These are phyloP conservation scores for Coluber constrictor DNA, from an alignment of 2,797 vertebrate genomes.

Conservation along the genomic window DNA sequence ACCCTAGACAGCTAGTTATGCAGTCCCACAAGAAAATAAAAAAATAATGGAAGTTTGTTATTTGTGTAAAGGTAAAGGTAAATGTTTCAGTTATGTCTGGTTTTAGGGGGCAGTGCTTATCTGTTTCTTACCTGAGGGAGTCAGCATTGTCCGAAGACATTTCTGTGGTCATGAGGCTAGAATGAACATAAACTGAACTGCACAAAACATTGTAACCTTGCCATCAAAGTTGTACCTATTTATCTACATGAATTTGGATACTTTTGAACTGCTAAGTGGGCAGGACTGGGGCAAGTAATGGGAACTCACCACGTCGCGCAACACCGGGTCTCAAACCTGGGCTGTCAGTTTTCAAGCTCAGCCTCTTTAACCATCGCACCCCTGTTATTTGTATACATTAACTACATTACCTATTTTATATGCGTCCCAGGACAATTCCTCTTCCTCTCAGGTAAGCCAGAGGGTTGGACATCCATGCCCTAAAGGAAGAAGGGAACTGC, in stretches of 20 bases:
- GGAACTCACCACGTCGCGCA: neutral
- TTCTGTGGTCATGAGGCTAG: neutral
- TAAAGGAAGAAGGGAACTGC: neutral
- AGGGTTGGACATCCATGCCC: neutral
- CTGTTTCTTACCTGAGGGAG: neutral
- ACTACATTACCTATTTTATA: neutral
- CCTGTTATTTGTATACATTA: neutral
- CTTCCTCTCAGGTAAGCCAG: neutral
- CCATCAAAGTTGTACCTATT: neutral
- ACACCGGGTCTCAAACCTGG: neutral
- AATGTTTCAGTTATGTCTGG: neutral
- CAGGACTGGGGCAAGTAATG: neutral
- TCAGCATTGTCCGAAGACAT: neutral
- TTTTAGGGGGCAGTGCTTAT: neutral
- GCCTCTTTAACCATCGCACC: neutral
- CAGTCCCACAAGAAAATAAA: neutral
- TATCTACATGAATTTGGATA: neutral
- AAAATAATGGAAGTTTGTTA: neutral
- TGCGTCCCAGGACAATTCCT: neutral
- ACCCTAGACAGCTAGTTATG: neutral
- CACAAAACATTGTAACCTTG: neutral
- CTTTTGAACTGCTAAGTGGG: neutral
- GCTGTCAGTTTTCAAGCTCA: neutral
- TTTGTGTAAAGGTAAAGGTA: neutral
- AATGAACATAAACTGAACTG: neutral